phyloP scores from a whole-genome alignment of 2,113 vertebrate species.

The Rutilus rutilus region DNA sequence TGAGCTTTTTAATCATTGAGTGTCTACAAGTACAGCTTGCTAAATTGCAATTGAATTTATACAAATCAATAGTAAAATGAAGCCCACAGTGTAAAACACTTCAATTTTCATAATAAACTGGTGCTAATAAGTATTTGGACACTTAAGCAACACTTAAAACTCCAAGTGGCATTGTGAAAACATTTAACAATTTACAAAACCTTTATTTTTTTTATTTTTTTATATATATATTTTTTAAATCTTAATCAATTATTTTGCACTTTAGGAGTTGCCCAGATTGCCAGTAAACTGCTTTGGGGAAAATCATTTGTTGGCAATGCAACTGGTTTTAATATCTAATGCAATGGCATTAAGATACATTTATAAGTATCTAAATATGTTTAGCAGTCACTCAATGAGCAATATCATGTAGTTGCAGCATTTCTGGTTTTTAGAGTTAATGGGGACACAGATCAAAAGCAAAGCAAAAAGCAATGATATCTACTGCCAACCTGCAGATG shows the following conservation, averaged over 20 bases:
- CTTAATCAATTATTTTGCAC: too few relatives aligned
- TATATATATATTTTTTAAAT: too few relatives aligned
- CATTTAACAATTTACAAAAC: too few relatives aligned
- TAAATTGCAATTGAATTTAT: not conserved
- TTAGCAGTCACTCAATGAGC: not conserved
- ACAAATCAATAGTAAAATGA: not conserved
- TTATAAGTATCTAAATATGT: not conserved
- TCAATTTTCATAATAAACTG: not conserved
- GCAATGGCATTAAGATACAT: not conserved
- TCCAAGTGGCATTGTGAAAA: too few relatives aligned
- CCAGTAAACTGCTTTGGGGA: too few relatives aligned
- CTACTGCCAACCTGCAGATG: not conserved
- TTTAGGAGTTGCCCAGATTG: too few relatives aligned
- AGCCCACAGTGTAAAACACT: not conserved
- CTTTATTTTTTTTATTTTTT: too few relatives aligned
- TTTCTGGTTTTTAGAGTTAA: not conserved
- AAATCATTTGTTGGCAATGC: not conserved
- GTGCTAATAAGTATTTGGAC: not conserved
- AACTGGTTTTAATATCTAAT: not conserved
- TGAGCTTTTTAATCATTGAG: not conserved
- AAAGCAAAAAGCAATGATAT: conserved; percentile 4
- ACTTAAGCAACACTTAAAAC: not conserved
- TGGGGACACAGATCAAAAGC: not conserved
- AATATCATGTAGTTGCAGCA: not conserved
- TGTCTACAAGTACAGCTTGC: not conserved